Evolutionary conservation across 2,888 invertebrate species (phyloP), one percentile per base, ranked within the genome.

Genomic region (Cephus spinipes): DNA sequence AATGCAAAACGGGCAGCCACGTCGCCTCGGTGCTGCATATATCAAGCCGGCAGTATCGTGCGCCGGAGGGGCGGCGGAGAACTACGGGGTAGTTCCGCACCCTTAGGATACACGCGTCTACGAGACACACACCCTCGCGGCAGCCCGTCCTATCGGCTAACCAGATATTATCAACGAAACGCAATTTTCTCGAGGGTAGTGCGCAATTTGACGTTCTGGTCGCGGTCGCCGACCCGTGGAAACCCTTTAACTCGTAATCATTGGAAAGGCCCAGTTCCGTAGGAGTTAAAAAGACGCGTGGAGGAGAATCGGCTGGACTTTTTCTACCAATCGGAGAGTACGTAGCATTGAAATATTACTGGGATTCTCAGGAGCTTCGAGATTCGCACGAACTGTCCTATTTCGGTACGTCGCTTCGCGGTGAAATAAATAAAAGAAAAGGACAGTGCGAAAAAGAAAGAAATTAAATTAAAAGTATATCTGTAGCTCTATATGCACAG

Each of bases 121-220:
- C 32, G 32, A 15, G 71, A 33, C 71, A 23, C 71, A 71, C 71
- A 12, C 71, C 32, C 71, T 30, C 71, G 71, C 71, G 71, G 15
- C 31, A 32, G 77, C 81, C 80, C 31, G 77, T 80, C 78, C 82
- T 86, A 86, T 85, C 85, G 81, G 80, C 80, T 69, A 68, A 78
- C 74, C 76, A 82, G 84, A 85, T 85, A 84, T 84, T 85, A 86
- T 85, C 85, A 81, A 81, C 81, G 75, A 81, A 82, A 83, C 83
- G 83, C 80, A 85, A 86, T 86, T 84, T 83, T 84, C 85, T 81
- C 76, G 71, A 71, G 71, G 80, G 79, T 73, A 78, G 75, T 77
- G 35, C 71, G 82, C 83, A 83, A 81, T 84, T 86, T 79, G 81
- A 81, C 82, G 76, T 84, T 75, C 75, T 79, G 71, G 71, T 71